Conservation (phyloP, 2,113 vertebrate genomes). For the Channa maculata region DNA sequence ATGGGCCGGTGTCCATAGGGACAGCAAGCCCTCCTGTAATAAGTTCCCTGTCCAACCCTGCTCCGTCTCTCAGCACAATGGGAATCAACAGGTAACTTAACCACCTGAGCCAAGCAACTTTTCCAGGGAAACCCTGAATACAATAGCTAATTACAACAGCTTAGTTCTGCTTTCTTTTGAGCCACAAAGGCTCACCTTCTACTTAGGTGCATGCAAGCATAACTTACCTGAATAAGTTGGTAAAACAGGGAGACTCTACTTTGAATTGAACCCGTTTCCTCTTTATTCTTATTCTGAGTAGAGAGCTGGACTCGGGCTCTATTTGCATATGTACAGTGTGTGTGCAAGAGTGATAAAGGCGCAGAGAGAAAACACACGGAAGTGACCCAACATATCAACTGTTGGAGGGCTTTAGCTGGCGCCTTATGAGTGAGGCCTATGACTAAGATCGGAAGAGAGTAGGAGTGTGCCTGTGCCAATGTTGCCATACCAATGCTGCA, state of each 20-base stretch:
- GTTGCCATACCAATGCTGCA: slow-evolving; percentile 78
- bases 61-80: slow-evolving; percentile 43
- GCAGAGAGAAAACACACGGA: slow-evolving; percentile 60
- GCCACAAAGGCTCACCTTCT: slow-evolving; percentile 14
- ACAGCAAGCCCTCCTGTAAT: slow-evolving; percentile 34
- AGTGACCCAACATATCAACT: slow-evolving; percentile 71
- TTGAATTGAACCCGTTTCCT: slow-evolving; percentile 28
- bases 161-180: slow-evolving; percentile 24
- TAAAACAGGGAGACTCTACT: not conserved
- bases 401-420: slow-evolving; percentile 72
- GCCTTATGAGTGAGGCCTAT: slow-evolving; percentile 75
- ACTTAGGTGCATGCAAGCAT: slow-evolving; percentile 9
- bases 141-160: slow-evolving; percentile 33
- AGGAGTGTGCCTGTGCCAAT: slow-evolving; percentile 81
- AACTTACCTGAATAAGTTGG: slow-evolving; percentile 41
- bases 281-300: slow-evolving; percentile 5
- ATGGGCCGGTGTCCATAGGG: slow-evolving; percentile 45
- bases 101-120: slow-evolving; percentile 47
- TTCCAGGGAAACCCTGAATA: slow-evolving; percentile 15
- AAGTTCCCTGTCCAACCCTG: slow-evolving; percentile 38
- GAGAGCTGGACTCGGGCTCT: not conserved
- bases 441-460: slow-evolving; percentile 80
- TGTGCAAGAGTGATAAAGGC: slow-evolving; percentile 55
- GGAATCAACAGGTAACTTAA: slow-evolving; percentile 64
- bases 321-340: slow-evolving; percentile 45